These are phyloP conservation scores for Actinopyga echinites DNA, from an alignment of 53 echinoderm and acorn worm genomes.

Conservation along the genomic window DNA sequence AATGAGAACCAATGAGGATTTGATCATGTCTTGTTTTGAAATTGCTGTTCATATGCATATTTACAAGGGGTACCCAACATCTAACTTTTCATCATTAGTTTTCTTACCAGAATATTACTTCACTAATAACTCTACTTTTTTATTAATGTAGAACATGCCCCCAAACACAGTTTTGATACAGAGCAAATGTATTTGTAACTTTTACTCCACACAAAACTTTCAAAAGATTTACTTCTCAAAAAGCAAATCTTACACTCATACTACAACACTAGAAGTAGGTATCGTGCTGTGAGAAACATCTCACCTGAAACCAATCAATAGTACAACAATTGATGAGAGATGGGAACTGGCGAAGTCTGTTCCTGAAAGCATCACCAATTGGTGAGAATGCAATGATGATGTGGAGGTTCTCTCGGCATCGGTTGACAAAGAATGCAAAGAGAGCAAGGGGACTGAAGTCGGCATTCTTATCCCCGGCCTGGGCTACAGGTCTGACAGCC, in stretches of 20 bases:
- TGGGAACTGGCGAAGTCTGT: slow-evolving; percentile 96
- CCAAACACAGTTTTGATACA: too few relatives aligned
- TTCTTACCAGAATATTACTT: too few relatives aligned
- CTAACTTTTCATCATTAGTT: too few relatives aligned
- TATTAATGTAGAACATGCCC: too few relatives aligned
- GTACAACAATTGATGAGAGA: slow-evolving; percentile 99
- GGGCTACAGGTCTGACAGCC: slow-evolving; percentile 97
- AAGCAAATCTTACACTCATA: neutral
- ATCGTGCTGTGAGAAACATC: neutral
- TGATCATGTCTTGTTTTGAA: too few relatives aligned
- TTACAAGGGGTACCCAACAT: too few relatives aligned
- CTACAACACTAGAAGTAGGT: too few relatives aligned
- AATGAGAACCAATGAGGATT: too few relatives aligned
- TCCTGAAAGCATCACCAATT: slow-evolving; percentile 98
- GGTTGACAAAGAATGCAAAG: slow-evolving; percentile 99
- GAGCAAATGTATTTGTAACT: too few relatives aligned
- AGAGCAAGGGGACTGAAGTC: slow-evolving; percentile 98
- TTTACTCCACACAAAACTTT: too few relatives aligned
- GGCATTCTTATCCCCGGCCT: slow-evolving; percentile 98
- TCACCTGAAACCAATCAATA: slow-evolving; percentile 98
- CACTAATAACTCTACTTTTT: too few relatives aligned
- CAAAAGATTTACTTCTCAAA: neutral
- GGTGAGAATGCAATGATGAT: slow-evolving; percentile 98
- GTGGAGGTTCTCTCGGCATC: slow-evolving; percentile 94
- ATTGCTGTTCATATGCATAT: too few relatives aligned